phyloP scores from a whole-genome alignment of 2,888 invertebrate species.

The Parnassius mnemosyne region DNA sequence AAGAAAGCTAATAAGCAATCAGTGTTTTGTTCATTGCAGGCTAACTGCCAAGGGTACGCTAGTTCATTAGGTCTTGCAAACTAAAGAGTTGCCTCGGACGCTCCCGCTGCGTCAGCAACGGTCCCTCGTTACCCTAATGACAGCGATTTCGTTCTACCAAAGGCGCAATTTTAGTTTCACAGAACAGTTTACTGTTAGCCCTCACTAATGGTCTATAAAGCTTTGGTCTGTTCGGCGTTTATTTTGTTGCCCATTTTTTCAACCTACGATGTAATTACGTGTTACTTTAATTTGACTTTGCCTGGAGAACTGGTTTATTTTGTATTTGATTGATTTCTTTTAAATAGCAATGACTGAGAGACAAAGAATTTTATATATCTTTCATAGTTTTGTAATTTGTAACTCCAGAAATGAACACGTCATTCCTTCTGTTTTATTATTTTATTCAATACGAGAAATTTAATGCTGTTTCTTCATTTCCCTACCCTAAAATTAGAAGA shows the following conservation, averaged over 20 bases:
- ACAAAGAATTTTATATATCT: no score
- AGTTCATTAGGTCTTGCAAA: constrained; percentile 70
- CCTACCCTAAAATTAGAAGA: no score
- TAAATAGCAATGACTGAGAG: neutral
- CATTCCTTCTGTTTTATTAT: no score
- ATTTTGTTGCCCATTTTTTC: constrained; percentile 55
- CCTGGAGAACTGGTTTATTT: constrained; percentile 7
- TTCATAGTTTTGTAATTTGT: no score
- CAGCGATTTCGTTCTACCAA: constrained; percentile 66
- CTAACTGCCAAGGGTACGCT: constrained; percentile 52
- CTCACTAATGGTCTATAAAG: constrained; percentile 67
- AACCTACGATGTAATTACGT: constrained; percentile 31
- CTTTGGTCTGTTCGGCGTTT: constrained; percentile 56
- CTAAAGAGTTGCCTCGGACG: constrained; percentile 61
- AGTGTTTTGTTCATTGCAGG: constrained; percentile 37
- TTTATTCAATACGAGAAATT: no score
- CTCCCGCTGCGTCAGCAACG: constrained; percentile 67
- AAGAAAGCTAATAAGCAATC: constrained; percentile 41
- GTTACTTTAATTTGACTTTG: constrained; percentile 25
- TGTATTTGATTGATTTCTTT: constrained; percentile 8
- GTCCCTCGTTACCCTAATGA: constrained; percentile 77
- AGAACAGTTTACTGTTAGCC: constrained; percentile 68
- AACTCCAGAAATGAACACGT: no score
- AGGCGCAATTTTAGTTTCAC: constrained; percentile 69
- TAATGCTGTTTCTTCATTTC: no score